phyloP scores from a whole-genome alignment of 2,888 invertebrate species.

The Orthosia incerta region DNA sequence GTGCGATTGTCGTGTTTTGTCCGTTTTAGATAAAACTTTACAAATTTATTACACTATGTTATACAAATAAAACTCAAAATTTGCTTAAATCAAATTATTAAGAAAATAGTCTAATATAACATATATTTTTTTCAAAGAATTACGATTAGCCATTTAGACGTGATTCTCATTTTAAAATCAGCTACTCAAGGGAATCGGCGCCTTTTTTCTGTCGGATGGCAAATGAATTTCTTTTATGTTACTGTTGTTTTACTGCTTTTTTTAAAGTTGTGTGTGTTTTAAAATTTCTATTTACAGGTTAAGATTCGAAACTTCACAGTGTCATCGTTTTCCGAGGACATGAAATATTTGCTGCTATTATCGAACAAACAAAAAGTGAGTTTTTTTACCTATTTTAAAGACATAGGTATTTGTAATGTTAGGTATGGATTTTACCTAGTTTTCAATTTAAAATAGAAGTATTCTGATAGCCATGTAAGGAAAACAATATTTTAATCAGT shows the following conservation, averaged over 20 bases:
- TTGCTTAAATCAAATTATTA: too few species aligned
- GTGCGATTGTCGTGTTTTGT: too few species aligned
- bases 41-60: too few species aligned
- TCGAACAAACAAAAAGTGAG: constrained; percentile 79
- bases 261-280: not conserved
- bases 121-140: too few species aligned
- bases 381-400: not conserved
- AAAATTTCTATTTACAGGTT: constrained; percentile 72
- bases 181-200: too few species aligned
- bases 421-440: not conserved
- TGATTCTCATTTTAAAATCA: too few species aligned
- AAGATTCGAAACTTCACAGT: constrained; percentile 77
- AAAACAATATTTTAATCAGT: not conserved
- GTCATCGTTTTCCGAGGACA: constrained; percentile 80
- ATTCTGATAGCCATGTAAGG: not conserved
- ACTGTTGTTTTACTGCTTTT: not conserved
- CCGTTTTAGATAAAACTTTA: too few species aligned
- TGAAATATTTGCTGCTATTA: constrained; percentile 79
- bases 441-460: not conserved
- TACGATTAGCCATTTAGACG: too few species aligned
- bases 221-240: not conserved
- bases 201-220: too few species aligned
- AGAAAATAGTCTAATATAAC: too few species aligned
- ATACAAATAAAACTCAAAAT: too few species aligned
- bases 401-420: too few species aligned